These are phyloP conservation scores for Dendrocincla tyrannina DNA, from an alignment of 2,797 vertebrate genomes.

Conservation along the genomic window DNA sequence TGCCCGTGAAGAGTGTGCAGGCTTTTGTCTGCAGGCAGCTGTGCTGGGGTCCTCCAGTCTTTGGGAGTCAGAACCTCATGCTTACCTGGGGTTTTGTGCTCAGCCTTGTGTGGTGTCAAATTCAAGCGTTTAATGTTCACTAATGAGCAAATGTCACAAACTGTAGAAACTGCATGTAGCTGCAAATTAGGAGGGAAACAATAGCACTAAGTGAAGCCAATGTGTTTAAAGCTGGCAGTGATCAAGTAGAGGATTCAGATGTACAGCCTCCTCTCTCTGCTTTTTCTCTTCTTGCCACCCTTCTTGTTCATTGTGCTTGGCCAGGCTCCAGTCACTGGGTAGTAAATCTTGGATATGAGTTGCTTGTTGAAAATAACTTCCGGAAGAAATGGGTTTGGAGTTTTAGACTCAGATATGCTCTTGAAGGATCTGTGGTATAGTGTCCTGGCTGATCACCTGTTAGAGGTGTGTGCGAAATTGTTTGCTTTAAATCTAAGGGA, in stretches of 20 bases:
- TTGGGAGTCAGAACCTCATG: not conserved
- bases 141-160: not conserved
- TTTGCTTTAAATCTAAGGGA: not conserved
- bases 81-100: not conserved
- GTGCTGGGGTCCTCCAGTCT: not conserved
- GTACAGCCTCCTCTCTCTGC: not conserved
- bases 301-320: not conserved
- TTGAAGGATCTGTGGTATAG: not conserved
- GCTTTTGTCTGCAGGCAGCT: not conserved
- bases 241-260: not conserved
- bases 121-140: not conserved
- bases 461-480: not conserved
- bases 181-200: not conserved
- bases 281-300: not conserved
- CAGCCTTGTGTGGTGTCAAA: not conserved
- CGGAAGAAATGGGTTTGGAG: not conserved
- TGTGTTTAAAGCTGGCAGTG: not conserved
- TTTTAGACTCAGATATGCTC: not conserved
- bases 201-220: not conserved
- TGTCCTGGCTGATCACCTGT: not conserved
- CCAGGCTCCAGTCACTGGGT: not conserved
- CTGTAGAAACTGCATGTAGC: not conserved
- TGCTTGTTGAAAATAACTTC: constrained; percentile 3
- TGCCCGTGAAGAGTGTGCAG: not conserved
- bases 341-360: constrained; percentile 1